These are phyloP conservation scores for Propithecus deckenii DNA, from an alignment of 2,797 vertebrate genomes.

Conservation along the genomic window DNA sequence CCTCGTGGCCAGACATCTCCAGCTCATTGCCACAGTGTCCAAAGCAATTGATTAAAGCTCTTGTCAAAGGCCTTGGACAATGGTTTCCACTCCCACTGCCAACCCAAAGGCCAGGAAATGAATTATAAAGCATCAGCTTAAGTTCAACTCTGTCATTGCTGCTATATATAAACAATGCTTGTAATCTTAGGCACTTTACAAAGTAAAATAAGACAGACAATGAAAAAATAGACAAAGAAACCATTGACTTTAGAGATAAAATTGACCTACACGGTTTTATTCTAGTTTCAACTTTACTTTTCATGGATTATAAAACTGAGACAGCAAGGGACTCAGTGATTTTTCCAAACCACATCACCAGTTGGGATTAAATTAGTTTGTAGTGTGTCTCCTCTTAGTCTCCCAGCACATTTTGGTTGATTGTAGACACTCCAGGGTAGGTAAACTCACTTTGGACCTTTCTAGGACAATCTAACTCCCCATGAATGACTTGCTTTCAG, in stretches of 20 bases:
- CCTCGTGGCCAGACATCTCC: neutral
- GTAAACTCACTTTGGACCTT: neutral
- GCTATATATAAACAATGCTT: neutral
- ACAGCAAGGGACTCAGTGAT: neutral
- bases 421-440: neutral
- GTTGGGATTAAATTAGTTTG: neutral
- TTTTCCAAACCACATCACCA: neutral
- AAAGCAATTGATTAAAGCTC: neutral
- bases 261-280: neutral
- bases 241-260: neutral
- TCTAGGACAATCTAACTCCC: neutral
- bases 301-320: neutral
- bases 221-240: neutral
- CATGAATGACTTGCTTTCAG: accelerated
- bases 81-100: neutral
- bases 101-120: neutral
- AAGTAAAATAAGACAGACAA: neutral
- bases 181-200: neutral
- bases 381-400: neutral
- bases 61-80: neutral
- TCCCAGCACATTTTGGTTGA: too few relatives aligned
- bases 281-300: neutral
- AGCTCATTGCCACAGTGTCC: neutral
- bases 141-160: neutral
- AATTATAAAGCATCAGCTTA: neutral